These are phyloP conservation scores for Lepilemur septentrionalis DNA, from an alignment of 2,797 vertebrate genomes.

Conservation along the genomic window DNA sequence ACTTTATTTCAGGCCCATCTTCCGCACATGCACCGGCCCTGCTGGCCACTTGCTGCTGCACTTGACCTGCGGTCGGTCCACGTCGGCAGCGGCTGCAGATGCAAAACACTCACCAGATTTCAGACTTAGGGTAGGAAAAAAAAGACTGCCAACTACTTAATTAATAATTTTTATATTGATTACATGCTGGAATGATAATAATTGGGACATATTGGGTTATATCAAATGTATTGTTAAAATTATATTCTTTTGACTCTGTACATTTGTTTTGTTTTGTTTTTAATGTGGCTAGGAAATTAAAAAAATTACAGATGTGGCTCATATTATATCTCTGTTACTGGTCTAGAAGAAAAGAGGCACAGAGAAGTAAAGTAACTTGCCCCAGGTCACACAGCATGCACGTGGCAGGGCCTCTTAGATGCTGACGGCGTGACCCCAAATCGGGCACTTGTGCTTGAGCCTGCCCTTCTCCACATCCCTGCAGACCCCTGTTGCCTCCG, in stretches of 20 bases:
- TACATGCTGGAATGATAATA: background rate
- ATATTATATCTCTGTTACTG: background rate
- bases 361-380: background rate
- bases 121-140: background rate
- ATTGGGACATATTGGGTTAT: background rate
- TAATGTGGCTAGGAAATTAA: background rate
- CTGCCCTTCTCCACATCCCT: background rate
- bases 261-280: background rate
- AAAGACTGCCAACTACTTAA: background rate
- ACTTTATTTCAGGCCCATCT: accelerated
- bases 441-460: accelerated
- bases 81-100: accelerated
- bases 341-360: background rate
- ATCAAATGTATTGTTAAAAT: background rate
- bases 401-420: background rate
- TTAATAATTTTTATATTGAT: background rate
- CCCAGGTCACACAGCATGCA: background rate
- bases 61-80: background rate
- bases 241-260: background rate
- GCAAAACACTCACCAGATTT: background rate
- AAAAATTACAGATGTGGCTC: background rate
- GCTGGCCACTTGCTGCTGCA: accelerated
- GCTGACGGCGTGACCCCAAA: background rate
- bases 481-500: background rate
- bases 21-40: background rate